Conservation (phyloP, 2,113 vertebrate species). For the Cololabis saira region DNA sequence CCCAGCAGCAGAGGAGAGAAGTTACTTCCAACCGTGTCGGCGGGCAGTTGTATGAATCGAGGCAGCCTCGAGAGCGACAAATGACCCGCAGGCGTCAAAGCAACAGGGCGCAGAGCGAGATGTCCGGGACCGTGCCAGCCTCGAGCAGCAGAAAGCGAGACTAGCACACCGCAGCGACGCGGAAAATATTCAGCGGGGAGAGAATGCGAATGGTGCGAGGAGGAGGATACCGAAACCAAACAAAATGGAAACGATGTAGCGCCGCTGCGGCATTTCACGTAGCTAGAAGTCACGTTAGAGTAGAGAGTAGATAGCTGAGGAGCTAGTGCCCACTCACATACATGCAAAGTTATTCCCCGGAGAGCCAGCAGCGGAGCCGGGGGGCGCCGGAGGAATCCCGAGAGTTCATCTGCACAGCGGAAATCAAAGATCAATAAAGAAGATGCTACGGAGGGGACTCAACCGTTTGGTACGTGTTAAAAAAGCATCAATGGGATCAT, state of each 20-base stretch:
- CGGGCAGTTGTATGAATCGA: constrained; percentile 27
- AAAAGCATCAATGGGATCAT: too few relatives aligned
- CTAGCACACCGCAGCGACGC: constrained; percentile 77
- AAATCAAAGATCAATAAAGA: constrained; percentile 49
- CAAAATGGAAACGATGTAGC: constrained; percentile 80
- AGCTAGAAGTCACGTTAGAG: constrained; percentile 72
- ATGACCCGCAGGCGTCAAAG: constrained; percentile 63
- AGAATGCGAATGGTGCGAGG: constrained; percentile 81
- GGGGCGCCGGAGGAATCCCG: constrained; percentile 62
- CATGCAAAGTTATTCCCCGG: constrained; percentile 77
- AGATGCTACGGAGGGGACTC: constrained; percentile 81
- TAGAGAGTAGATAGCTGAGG: constrained; percentile 76
- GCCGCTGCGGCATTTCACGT: constrained; percentile 70
- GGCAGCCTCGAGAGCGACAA: constrained; percentile 25
- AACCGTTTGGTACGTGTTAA: constrained; percentile 79
- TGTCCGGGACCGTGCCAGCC: constrained; percentile 66
- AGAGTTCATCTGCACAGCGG: constrained; percentile 60
- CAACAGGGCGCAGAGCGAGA: constrained; percentile 80
- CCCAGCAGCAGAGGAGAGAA: constrained; percentile 51
- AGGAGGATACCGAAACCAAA: constrained; percentile 67
- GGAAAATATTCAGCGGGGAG: constrained; percentile 67
- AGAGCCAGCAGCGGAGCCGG: constrained; percentile 58
- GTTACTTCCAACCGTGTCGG: constrained; percentile 31
- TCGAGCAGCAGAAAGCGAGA: constrained; percentile 61
- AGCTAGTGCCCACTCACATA: constrained; percentile 73